phyloP scores from a whole-genome alignment of 1,140 invertebrate species.

The Mactra quadrangularis region DNA sequence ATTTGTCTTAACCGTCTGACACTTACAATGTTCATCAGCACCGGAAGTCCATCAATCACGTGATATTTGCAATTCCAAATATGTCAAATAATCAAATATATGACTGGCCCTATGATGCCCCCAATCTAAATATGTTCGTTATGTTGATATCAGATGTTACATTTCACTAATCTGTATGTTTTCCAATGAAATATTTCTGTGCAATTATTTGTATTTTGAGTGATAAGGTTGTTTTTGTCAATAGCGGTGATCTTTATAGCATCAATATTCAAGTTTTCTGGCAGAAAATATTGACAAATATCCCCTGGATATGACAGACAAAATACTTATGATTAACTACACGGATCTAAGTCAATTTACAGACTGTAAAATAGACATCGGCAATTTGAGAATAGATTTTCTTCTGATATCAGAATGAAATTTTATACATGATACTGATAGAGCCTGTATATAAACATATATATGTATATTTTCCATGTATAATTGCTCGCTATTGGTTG shows the following conservation, averaged over 20 bases:
- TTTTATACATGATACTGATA: too few species aligned
- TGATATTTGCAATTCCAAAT: constrained; percentile 58
- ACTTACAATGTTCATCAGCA: constrained; percentile 28
- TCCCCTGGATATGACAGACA: constrained; percentile 14
- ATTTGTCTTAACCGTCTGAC: constrained; percentile 48
- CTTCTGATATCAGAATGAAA: too few species aligned
- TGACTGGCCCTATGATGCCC: constrained; percentile 32
- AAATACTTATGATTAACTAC: constrained; percentile 14
- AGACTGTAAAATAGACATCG: neutral
- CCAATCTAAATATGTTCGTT: constrained; percentile 63
- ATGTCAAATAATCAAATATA: constrained; percentile 62
- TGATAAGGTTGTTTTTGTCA: constrained; percentile 49
- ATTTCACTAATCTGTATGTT: constrained; percentile 57
- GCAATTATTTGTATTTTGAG: constrained; percentile 57
- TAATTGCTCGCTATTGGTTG: too few species aligned
- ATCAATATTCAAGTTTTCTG: constrained; percentile 6
- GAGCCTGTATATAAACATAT: too few species aligned
- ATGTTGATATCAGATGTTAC: constrained; percentile 49
- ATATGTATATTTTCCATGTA: too few species aligned
- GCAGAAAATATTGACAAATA: constrained; percentile 39
- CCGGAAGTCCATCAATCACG: constrained; percentile 39
- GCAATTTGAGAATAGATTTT: too few species aligned
- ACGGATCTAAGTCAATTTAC: constrained; percentile 21
- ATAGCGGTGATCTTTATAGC: constrained; percentile 28
- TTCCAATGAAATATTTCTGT: constrained; percentile 53